These are phyloP conservation scores for Ginglymostoma cirratum DNA, from an alignment of 2,113 vertebrate genomes.

Conservation along the genomic window DNA sequence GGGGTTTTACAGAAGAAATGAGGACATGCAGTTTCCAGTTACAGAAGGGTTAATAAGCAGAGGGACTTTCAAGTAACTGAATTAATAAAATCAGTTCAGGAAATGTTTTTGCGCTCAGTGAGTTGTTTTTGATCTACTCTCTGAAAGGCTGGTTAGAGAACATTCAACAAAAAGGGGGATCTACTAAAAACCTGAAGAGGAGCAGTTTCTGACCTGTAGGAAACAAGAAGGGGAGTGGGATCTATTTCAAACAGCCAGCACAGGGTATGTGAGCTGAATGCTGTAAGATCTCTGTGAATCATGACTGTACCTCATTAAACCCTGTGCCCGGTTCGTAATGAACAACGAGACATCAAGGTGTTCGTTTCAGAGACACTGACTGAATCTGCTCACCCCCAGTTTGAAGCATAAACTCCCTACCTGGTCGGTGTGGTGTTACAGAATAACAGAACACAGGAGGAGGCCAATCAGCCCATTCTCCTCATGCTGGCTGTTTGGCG, in stretches of 20 bases:
- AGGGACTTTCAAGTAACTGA: neutral
- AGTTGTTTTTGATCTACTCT: neutral
- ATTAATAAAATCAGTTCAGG: neutral
- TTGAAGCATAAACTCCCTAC: too few relatives aligned
- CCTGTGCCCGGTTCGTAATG: neutral
- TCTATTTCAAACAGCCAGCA: neutral
- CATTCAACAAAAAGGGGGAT: too few relatives aligned
- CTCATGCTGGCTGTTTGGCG: neutral
- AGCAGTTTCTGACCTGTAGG: neutral
- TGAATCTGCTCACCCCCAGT: neutral
- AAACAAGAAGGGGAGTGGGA: neutral
- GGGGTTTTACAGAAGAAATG: too few relatives aligned
- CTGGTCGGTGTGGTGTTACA: neutral
- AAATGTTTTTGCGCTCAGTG: neutral
- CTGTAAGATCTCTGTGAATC: neutral
- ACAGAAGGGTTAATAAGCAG: neutral
- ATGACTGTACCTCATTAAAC: neutral
- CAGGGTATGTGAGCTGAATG: neutral
- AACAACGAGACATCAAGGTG: neutral
- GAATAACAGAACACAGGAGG: neutral
- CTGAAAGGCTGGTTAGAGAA: neutral
- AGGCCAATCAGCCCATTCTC: neutral
- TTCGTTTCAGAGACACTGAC: neutral
- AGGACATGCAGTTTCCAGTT: too few relatives aligned
- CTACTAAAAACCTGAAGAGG: neutral